phyloP scores from a whole-genome alignment of 2,113 vertebrate genomes.

The Nibea albiflora region DNA sequence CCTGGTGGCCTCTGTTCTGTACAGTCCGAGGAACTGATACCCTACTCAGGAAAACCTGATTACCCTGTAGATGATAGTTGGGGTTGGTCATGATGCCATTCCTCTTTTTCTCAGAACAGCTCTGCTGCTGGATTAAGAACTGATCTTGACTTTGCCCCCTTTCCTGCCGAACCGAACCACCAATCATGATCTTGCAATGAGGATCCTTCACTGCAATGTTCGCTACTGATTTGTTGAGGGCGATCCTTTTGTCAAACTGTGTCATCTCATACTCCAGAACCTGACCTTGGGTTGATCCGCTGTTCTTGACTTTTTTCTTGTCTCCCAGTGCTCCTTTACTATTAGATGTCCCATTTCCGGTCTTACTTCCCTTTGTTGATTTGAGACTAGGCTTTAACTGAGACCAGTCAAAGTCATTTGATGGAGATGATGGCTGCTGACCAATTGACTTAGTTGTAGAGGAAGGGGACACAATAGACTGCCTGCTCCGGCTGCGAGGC shows the following conservation, averaged over 20 bases:
- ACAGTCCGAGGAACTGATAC: constrained; percentile 93
- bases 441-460: constrained; percentile 92
- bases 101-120: constrained; percentile 92
- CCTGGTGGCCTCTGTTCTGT: constrained; percentile 91
- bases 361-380: constrained; percentile 90
- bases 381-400: constrained; percentile 92
- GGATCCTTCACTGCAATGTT: constrained; percentile 85
- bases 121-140: constrained; percentile 93
- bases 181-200: constrained; percentile 90
- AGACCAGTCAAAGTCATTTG: constrained; percentile 95
- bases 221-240: constrained; percentile 87
- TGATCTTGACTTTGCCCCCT: constrained; percentile 88
- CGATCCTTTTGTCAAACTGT: constrained; percentile 92
- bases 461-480: constrained; percentile 94
- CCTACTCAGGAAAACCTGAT: constrained; percentile 94
- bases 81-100: constrained; percentile 99
- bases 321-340: constrained; percentile 88
- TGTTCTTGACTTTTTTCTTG: constrained; percentile 89
- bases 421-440: constrained; percentile 91
- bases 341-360: constrained; percentile 84
- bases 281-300: constrained; percentile 87
- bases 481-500: constrained; percentile 95
- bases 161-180: constrained; percentile 86
- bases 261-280: constrained; percentile 98
- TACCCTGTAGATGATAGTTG: constrained; percentile 96